phyloP scores from a whole-genome alignment of 2,113 vertebrate genomes.

The Seriola rivoliana region DNA sequence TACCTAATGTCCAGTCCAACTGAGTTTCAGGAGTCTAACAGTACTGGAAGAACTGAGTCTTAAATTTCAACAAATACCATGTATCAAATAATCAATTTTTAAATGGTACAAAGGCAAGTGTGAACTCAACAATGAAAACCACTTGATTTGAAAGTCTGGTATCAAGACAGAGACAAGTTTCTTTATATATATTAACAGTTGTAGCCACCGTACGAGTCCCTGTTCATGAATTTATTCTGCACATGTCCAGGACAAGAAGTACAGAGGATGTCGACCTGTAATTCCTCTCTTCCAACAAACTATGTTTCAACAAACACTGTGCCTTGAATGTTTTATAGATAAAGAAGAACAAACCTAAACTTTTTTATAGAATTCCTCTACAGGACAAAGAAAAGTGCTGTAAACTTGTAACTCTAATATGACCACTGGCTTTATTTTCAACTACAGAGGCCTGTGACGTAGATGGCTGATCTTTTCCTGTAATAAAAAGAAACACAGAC shows the following conservation, averaged over 20 bases:
- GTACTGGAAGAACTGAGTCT: neutral
- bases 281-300: neutral
- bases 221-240: slow-evolving; percentile 2
- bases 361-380: neutral
- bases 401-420: neutral
- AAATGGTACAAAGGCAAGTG: neutral
- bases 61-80: neutral
- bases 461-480: neutral
- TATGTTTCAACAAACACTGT: neutral
- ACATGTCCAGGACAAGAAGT: neutral
- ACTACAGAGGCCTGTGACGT: neutral
- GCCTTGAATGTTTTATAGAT: neutral
- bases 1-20: neutral
- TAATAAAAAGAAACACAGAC: neutral
- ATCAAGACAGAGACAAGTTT: neutral
- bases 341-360: neutral
- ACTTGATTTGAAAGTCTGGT: neutral
- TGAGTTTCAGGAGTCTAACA: neutral
- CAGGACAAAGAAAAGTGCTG: neutral
- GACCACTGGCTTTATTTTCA: neutral
- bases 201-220: neutral
- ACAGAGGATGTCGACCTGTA: neutral
- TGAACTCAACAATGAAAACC: neutral
- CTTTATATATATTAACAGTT: neutral
- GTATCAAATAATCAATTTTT: neutral